phyloP scores from a whole-genome alignment of 2,797 vertebrate genomes.

The Amblyraja radiata region DNA sequence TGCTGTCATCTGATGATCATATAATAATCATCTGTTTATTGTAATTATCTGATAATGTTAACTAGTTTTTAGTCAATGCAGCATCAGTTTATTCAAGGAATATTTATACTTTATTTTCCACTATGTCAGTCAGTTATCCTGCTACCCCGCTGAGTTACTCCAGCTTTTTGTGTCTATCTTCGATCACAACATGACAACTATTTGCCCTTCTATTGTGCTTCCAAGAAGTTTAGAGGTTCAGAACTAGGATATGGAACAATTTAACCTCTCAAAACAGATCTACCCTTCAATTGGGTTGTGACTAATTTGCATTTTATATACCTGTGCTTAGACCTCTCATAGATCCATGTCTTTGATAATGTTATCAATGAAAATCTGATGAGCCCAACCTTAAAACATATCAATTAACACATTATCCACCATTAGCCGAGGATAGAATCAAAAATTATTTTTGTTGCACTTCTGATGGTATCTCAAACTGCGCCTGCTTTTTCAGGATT shows the following conservation, averaged over 20 bases:
- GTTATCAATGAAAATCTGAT: neutral
- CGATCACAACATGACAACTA: neutral
- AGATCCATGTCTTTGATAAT: neutral
- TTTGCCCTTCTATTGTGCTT: neutral
- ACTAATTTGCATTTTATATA: neutral
- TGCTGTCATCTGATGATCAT: neutral
- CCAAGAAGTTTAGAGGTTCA: neutral
- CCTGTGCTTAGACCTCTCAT: neutral
- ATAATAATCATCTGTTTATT: no score
- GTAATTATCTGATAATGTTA: no score
- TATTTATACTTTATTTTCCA: neutral
- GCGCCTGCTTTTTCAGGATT: neutral
- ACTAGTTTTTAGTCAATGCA: neutral
- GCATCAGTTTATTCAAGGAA: neutral
- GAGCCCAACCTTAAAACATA: neutral
- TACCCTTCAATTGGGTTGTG: neutral
- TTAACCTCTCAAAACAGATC: neutral
- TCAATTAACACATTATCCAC: neutral
- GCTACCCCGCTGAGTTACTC: neutral
- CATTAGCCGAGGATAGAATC: neutral
- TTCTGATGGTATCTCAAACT: neutral
- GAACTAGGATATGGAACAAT: neutral
- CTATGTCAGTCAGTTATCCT: neutral
- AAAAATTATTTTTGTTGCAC: neutral
- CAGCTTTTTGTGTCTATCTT: no score